A percentile compares a stretch with the other conserved stretches of the same genome.
Evolutionary conservation across 2,113 vertebrate species (phyloP).

Genomic region (Trogon surrucura): DNA sequence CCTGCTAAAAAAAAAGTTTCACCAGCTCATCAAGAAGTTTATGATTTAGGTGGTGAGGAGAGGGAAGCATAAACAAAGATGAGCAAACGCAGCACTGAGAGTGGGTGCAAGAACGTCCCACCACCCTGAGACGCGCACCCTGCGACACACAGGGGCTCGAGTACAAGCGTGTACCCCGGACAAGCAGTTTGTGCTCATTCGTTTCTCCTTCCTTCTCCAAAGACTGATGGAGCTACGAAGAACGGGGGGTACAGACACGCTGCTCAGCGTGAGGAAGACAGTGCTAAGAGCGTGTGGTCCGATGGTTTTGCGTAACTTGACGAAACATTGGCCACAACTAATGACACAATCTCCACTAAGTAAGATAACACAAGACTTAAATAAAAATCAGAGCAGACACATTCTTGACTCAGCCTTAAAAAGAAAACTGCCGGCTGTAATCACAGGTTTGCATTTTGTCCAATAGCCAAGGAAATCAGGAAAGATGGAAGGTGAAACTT

Average conservation of each 20-base stretch:
- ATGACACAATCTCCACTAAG: not conserved
- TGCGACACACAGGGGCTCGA: not conserved
- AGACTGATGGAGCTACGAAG: not conserved
- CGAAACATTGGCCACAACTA: not conserved
- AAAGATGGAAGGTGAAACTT: not conserved
- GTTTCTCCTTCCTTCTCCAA: not conserved
- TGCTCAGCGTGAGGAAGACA: not conserved
- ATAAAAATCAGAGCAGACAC: not conserved
- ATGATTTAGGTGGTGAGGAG: rapidly evolving
- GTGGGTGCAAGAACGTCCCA: not conserved
- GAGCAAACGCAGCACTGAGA: not conserved
- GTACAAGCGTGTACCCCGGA: not conserved
- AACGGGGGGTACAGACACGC: not conserved
- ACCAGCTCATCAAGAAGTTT: not conserved
- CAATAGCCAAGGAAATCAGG: not conserved
- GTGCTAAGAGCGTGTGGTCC: not conserved
- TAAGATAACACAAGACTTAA: not conserved
- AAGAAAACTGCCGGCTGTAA: not conserved
- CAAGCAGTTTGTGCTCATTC: not conserved
- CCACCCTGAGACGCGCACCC: not conserved
- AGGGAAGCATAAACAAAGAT: not conserved
- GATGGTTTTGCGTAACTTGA: not conserved
- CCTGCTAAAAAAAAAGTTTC: not conserved
- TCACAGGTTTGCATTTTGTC: not conserved
- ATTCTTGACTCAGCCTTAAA: not conserved